A percentile compares a stretch with the other conserved stretches of the same genome.
phyloP scores from a whole-genome alignment of 1,140 invertebrate species.

The Contarinia nasturtii region DNA sequence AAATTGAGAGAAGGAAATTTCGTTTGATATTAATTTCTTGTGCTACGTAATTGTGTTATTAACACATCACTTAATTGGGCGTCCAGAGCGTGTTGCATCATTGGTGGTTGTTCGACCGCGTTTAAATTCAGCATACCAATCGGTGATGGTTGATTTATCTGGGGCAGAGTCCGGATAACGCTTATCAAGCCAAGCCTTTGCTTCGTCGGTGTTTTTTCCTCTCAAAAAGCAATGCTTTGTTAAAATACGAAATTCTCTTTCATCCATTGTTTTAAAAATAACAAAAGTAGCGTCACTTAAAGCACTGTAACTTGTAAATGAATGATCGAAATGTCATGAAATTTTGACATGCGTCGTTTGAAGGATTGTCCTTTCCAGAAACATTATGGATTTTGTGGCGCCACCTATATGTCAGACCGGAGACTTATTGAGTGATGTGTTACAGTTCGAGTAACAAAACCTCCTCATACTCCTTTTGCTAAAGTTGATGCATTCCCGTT shows the following conservation, averaged over 20 bases:
- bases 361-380: not conserved
- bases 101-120: constrained; percentile 13
- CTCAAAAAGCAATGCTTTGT: not conserved
- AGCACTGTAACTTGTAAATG: not conserved
- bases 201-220: not conserved
- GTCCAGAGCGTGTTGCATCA: constrained; percentile 14
- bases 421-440: too few species aligned
- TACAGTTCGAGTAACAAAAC: constrained; percentile 18
- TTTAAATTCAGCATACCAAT: constrained; percentile 15
- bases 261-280: not conserved
- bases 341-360: not conserved
- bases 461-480: constrained; percentile 26
- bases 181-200: not conserved
- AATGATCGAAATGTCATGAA: not conserved
- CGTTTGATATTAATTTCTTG: not conserved
- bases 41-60: not conserved
- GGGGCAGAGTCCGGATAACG: constrained; percentile 9
- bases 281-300: not conserved
- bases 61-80: constrained; percentile 1
- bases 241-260: not conserved
- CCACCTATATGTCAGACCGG: not conserved
- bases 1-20: not conserved
- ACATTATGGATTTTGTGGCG: not conserved
- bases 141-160: constrained; percentile 11
- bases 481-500: constrained; percentile 22